These are phyloP conservation scores for Oceanodroma tethys DNA, from an alignment of 2,113 vertebrate genomes.

Conservation along the genomic window DNA sequence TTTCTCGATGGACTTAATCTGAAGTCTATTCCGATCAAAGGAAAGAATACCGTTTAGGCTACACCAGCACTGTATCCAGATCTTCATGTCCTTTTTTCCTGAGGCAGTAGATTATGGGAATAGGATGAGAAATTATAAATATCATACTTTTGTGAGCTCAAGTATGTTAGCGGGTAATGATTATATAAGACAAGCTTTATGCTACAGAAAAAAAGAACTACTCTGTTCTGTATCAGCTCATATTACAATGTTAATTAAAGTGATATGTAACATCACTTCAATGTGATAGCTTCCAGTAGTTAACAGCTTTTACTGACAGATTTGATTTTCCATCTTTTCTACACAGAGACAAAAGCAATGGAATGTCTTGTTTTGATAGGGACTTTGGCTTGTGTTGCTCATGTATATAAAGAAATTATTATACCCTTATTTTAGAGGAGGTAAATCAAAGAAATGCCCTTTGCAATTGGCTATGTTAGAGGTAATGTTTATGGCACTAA, in stretches of 20 bases:
- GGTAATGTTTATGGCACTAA: background rate
- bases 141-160: background rate
- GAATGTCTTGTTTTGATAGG: background rate
- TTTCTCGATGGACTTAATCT: background rate
- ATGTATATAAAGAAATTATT: background rate
- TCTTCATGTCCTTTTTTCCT: background rate
- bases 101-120: background rate
- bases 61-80: background rate
- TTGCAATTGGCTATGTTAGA: background rate
- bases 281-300: background rate
- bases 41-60: background rate
- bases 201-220: background rate
- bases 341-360: background rate
- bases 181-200: background rate
- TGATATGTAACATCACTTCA: background rate
- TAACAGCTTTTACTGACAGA: background rate
- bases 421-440: background rate
- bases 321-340: background rate
- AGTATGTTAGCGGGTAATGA: background rate
- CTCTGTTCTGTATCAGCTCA: background rate
- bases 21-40: background rate
- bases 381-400: background rate
- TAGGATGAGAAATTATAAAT: background rate
- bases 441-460: slow-evolving; percentile 6
- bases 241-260: background rate